Percentiles rank a stretch among this genome's conserved stretches.
phyloP scores from a whole-genome alignment of 1,140 invertebrate genomes.

The Acromyrmex heyeri region DNA sequence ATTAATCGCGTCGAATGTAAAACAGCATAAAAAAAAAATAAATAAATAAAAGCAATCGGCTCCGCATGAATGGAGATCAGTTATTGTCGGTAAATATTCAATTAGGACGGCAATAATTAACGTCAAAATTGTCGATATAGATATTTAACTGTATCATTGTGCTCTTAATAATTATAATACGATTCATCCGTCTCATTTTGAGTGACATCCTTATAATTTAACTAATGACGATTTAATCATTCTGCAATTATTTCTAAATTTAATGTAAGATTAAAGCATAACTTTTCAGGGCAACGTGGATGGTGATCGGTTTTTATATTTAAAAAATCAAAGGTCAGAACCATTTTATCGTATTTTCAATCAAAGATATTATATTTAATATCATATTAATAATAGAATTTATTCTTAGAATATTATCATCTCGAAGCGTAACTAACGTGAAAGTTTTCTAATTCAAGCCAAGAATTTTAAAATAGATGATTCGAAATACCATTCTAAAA shows the following conservation, averaged over 20 bases:
- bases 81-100: conserved; percentile 37
- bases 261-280: not conserved
- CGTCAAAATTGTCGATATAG: not conserved
- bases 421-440: not conserved
- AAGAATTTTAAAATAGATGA: not conserved
- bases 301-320: not conserved
- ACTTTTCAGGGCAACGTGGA: not conserved
- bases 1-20: conserved; percentile 33
- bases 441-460: not conserved
- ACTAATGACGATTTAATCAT: conserved; percentile 56
- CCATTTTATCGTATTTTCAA: too few species aligned
- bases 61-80: not conserved
- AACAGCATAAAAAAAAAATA: not conserved
- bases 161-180: conserved; percentile 17
- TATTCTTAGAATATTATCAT: not conserved
- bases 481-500: conserved; percentile 25
- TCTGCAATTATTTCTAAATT: not conserved
- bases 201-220: conserved; percentile 5
- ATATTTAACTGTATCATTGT: not conserved
- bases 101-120: conserved; percentile 39
- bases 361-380: not conserved
- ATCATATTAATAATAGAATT: not conserved
- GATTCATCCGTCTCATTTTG: not conserved
- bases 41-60: not conserved
- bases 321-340: not conserved